Conservation (phyloP, 2,888 invertebrate genomes). For the Eupithecia insigniata region DNA sequence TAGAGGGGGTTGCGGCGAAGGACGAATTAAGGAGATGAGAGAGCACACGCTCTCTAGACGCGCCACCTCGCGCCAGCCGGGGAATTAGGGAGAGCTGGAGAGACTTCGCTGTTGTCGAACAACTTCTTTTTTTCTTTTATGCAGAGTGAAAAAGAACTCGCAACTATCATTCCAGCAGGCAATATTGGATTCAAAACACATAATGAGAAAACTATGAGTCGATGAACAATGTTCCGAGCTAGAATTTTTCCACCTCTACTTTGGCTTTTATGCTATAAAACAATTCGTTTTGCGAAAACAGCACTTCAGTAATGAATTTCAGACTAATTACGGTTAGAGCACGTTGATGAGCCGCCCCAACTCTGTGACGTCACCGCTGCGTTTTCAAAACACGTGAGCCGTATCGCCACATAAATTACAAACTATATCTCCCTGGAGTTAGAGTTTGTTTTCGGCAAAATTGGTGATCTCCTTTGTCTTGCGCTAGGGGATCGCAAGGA, state of each 20-base stretch:
- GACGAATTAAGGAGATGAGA: conserved; percentile 85
- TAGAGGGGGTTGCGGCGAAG: conserved; percentile 83
- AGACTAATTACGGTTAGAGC: conserved; percentile 40
- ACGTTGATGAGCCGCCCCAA: conserved; percentile 48
- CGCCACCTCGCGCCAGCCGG: conserved; percentile 74
- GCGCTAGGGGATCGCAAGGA: conserved; percentile 48
- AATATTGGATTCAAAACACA: conserved; percentile 15
- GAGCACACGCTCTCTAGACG: conserved; percentile 83
- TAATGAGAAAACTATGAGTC: conserved; percentile 6
- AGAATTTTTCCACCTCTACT: conserved; percentile 2
- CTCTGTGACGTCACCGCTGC: conserved; percentile 74
- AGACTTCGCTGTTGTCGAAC: conserved; percentile 42
- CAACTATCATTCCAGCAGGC: conserved; percentile 32
- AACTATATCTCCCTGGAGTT: conserved; percentile 81
- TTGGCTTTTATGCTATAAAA: conserved; percentile 12
- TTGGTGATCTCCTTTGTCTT: conserved; percentile 81
- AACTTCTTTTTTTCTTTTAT: conserved; percentile 43
- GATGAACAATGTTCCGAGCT: conserved; percentile 9
- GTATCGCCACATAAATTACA: conserved; percentile 77
- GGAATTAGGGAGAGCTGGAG: conserved; percentile 68
- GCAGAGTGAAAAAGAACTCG: conserved; percentile 27
- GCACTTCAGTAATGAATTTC: conserved; percentile 35
- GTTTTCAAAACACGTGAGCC: conserved; percentile 77
- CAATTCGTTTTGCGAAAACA: conserved; percentile 26
- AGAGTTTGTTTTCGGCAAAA: conserved; percentile 82